A percentile compares a stretch with the other conserved stretches of the same genome.
Evolutionary conservation across 1,140 invertebrate species (phyloP).

Genomic region (Neodiprion virginianus): DNA sequence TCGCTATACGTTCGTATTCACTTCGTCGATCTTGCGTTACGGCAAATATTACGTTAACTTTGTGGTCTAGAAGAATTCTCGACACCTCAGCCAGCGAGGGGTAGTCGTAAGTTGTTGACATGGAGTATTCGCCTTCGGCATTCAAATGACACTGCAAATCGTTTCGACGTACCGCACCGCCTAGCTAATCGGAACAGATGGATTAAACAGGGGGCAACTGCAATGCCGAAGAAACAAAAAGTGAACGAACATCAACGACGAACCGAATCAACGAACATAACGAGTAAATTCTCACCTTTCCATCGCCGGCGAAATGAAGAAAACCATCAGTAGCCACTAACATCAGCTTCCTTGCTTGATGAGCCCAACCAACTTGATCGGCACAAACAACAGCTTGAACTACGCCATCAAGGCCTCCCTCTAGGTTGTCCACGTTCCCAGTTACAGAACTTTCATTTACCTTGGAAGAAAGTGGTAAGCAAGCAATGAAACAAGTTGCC

Average conservation of each 20-base stretch:
- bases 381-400: constrained; percentile 60
- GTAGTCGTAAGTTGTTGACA: constrained; percentile 40
- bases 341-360: constrained; percentile 66
- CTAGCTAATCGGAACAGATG: constrained; percentile 20
- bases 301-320: constrained; percentile 71
- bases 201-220: neutral
- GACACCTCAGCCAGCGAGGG: constrained; percentile 42
- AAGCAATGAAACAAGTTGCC: neutral
- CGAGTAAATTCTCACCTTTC: constrained; percentile 50
- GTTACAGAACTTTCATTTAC: constrained; percentile 53
- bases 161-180: constrained; percentile 38
- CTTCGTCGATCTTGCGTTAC: constrained; percentile 36
- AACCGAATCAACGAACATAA: neutral
- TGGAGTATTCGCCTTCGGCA: constrained; percentile 33
- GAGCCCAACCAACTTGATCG: constrained; percentile 67
- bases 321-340: constrained; percentile 69
- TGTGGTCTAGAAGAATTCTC: constrained; percentile 32
- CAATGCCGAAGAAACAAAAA: neutral
- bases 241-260: neutral
- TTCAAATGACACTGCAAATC: constrained; percentile 44
- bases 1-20: constrained; percentile 36
- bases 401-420: constrained; percentile 69
- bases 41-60: constrained; percentile 44
- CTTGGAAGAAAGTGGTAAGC: constrained; percentile 14
- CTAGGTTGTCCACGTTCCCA: constrained; percentile 65